A percentile compares a stretch with the other conserved stretches of the same genome.
phyloP scores from a whole-genome alignment of 2,888 invertebrate species.

The Galeruca laticollis region DNA sequence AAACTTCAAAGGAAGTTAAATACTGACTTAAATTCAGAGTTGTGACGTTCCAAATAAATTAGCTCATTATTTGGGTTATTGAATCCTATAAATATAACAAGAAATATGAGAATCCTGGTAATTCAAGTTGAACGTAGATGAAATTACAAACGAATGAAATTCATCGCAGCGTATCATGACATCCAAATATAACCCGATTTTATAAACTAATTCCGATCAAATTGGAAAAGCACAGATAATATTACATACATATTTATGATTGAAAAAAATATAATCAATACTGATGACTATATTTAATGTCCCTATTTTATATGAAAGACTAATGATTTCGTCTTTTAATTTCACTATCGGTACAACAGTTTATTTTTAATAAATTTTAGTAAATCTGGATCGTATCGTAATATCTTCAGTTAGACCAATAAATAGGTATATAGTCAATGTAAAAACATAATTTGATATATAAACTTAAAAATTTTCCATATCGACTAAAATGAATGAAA shows the following conservation, averaged over 20 bases:
- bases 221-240: background rate
- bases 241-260: background rate
- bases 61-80: conserved; percentile 3
- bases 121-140: background rate
- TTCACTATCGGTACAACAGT: too few relatives aligned
- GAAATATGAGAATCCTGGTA: conserved; percentile 2
- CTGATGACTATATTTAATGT: background rate
- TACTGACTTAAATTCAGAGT: background rate
- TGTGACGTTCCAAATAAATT: background rate
- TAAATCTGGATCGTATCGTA: too few relatives aligned
- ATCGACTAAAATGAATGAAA: too few relatives aligned
- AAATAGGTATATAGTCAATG: too few relatives aligned
- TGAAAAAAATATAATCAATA: background rate
- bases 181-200: background rate
- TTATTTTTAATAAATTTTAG: too few relatives aligned
- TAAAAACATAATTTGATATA: too few relatives aligned
- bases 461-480: too few relatives aligned
- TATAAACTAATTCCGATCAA: background rate
- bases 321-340: too few relatives aligned
- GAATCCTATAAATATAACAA: background rate
- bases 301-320: too few relatives aligned
- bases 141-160: conserved; percentile 5
- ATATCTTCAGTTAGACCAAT: too few relatives aligned
- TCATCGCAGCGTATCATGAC: background rate
- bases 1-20: background rate